These are phyloP conservation scores for Escarpia spicata DNA, from an alignment of 2,888 invertebrate genomes.

Conservation along the genomic window DNA sequence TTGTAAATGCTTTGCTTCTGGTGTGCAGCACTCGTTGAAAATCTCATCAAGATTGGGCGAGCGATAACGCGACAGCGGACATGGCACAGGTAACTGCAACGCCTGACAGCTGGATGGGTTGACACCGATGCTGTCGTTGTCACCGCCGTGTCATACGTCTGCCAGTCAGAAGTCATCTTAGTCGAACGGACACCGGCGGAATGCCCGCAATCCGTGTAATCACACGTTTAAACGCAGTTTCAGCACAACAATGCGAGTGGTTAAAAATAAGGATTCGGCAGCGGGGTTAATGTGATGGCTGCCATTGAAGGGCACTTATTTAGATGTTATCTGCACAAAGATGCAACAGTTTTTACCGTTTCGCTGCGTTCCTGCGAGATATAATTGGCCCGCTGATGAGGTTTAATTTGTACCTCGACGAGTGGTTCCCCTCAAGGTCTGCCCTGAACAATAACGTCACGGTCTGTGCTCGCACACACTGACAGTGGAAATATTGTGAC, in stretches of 20 bases:
- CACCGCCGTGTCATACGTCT: no score
- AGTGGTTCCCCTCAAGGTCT: not conserved
- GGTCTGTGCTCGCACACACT: not conserved
- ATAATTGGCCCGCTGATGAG: not conserved
- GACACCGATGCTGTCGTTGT: not conserved
- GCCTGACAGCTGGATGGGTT: not conserved
- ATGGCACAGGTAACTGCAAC: not conserved
- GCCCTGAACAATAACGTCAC: not conserved
- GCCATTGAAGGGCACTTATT: constrained; percentile 1
- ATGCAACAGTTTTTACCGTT: constrained; percentile 13
- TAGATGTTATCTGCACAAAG: constrained; percentile 12
- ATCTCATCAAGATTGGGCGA: not conserved
- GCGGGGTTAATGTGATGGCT: not conserved
- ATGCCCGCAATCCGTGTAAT: not conserved
- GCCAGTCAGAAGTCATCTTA: not conserved
- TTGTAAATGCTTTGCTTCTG: constrained; percentile 12
- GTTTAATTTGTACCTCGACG: not conserved
- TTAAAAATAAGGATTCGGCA: constrained; percentile 16
- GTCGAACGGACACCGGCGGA: constrained; percentile 3
- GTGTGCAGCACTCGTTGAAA: not conserved
- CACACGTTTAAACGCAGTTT: not conserved
- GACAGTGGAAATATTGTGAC: not conserved
- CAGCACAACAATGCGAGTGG: not conserved
- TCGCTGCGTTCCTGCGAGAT: not conserved
- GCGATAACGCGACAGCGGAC: not conserved